Conservation (phyloP, 1,140 invertebrate species). For the Lamellibrachia luymesi region DNA sequence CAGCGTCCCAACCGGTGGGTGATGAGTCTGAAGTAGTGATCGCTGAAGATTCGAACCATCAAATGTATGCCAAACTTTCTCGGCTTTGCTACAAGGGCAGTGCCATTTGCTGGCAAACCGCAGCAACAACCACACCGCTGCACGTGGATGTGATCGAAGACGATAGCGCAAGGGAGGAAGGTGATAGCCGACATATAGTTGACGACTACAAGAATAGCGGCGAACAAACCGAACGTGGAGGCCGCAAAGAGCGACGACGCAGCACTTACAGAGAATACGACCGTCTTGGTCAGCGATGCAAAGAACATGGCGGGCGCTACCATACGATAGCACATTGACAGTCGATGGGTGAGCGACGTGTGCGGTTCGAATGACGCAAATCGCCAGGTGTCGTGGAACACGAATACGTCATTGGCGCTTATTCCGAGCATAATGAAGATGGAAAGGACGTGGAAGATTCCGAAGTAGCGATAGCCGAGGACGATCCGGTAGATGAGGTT, state of each 20-base stretch:
- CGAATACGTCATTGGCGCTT: slow-evolving; percentile 31
- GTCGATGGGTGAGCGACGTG: slow-evolving; percentile 39
- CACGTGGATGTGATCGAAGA: slow-evolving; percentile 38
- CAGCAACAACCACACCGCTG: slow-evolving; percentile 25
- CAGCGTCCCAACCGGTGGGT: slow-evolving; percentile 32
- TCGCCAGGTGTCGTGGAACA: slow-evolving; percentile 31
- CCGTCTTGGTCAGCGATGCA: slow-evolving; percentile 19
- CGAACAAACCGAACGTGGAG: slow-evolving; percentile 45
- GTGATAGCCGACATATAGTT: slow-evolving; percentile 47
- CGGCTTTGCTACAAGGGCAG: background rate
- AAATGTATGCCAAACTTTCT: background rate
- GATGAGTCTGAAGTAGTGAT: slow-evolving; percentile 21
- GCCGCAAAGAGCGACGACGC: slow-evolving; percentile 41
- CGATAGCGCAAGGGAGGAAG: slow-evolving; percentile 46
- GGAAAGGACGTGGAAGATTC: slow-evolving; percentile 30
- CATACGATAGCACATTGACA: slow-evolving; percentile 39
- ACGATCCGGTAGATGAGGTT: slow-evolving; percentile 29
- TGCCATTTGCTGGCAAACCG: slow-evolving; percentile 2
- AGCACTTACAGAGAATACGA: slow-evolving; percentile 43
- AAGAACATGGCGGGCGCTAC: slow-evolving; percentile 17
- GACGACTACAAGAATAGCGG: slow-evolving; percentile 39
- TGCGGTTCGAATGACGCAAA: slow-evolving; percentile 15
- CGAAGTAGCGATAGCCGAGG: slow-evolving; percentile 30
- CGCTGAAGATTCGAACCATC: slow-evolving; percentile 27
- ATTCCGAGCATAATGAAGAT: slow-evolving; percentile 32